These are phyloP conservation scores for Therioaphis trifolii DNA, from an alignment of 2,888 invertebrate species.

Conservation along the genomic window DNA sequence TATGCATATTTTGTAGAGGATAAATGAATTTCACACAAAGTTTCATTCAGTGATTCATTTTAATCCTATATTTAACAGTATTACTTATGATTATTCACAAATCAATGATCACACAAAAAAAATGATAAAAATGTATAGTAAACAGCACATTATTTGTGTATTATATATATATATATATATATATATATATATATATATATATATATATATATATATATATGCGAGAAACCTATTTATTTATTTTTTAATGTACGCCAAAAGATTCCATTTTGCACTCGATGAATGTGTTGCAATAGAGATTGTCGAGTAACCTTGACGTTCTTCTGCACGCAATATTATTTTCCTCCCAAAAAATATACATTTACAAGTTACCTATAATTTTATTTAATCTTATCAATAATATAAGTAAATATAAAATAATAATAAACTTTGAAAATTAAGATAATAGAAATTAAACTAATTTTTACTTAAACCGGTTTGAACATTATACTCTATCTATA, in stretches of 20 bases:
- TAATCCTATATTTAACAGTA: background rate
- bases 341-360: conserved; percentile 20
- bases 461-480: conserved; percentile 28
- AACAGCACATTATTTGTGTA: no score
- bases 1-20: background rate
- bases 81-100: background rate
- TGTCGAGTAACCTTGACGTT: conserved; percentile 53
- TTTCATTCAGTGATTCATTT: no score
- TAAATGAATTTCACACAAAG: no score
- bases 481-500: background rate
- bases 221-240: conserved; percentile 14
- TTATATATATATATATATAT: no score
- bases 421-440: background rate
- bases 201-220: no score
- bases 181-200: no score
- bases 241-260: background rate
- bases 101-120: background rate
- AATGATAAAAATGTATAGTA: no score
- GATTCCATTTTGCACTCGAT: conserved; percentile 29
- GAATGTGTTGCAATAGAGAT: conserved; percentile 54
- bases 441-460: conserved; percentile 18
- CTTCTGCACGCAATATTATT: conserved; percentile 48
- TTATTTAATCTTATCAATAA: background rate
- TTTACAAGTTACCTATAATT: background rate
- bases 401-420: no score